Base-by-base conservation (phyloP, 2,113 vertebrate genomes). In the Macrotus californicus region DNA sequence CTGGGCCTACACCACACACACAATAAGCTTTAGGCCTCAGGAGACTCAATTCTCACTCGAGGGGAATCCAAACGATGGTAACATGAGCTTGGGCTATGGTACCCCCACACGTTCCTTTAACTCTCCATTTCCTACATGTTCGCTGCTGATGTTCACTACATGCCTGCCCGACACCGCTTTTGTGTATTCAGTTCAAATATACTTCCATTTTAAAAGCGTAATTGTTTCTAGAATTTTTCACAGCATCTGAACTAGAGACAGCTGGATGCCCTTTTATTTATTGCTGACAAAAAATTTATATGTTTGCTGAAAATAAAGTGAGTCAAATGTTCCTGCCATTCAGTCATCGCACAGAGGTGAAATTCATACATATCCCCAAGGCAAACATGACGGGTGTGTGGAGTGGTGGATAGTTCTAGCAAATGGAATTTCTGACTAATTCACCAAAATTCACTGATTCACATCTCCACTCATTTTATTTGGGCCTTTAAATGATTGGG, bases 291-390 rank as follows among this genome's bases (percentile, higher is more conserved):
- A 91, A 85, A 43, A 18, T 13, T 94, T 88, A 73, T 83, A 93
- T 6, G 0, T 82, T 59, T 83, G 82, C 48, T 24, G 73, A 75
- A 97, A 97, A 94, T 56, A 64, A 96, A 96, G 22, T 1, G 10
- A 95, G 36, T 19, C 7, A 96, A 92, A 80, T 54, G 13, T 9
- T 64, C 41, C 70, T 90, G 54, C 59, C 81, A 86, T 80, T 79
- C 54, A 83, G 7, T 84, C 93, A 77, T 43, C 95, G 66, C 22
- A 61, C 88, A 67, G 10, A 94, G 88, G 94, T 79, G 13, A 93
- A 93, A 96, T 86, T 79, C 66, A 86, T 67, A 85, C 48, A 88
- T 7, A 70, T 52, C 50, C 34, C n/a, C 66, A 81, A 81, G 50
- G 83, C 24, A 96, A 96, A 66, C 1, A 5, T 5, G 41, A 43